Evolutionary conservation across 53 echinoderm and acorn worm species (phyloP).

Genomic region (Mesocentrotus franciscanus): DNA sequence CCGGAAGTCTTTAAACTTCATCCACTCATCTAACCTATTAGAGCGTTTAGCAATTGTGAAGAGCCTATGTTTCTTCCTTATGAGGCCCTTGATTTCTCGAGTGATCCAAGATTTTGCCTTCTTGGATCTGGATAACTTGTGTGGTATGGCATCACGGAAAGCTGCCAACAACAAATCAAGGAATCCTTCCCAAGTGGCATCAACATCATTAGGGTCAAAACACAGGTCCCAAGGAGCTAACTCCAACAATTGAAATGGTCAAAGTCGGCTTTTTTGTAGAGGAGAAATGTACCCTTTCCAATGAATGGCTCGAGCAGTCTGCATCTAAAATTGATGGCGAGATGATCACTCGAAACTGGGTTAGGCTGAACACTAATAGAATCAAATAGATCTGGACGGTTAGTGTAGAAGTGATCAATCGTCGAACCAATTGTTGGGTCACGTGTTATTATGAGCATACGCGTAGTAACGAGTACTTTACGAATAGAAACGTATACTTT

Average conservation of each 20-base stretch:
- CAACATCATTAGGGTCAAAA: background rate
- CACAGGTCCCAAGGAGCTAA: background rate
- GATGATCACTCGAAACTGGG: background rate
- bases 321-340: background rate
- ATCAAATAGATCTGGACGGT: too few species aligned
- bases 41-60: background rate
- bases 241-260: background rate
- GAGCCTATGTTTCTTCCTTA: background rate
- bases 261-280: background rate
- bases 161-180: background rate
- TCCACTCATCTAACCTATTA: background rate
- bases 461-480: too few species aligned
- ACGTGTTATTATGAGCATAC: too few species aligned
- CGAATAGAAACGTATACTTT: too few species aligned
- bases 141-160: background rate
- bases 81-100: background rate
- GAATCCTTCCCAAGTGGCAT: background rate
- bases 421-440: too few species aligned
- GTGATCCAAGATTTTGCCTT: background rate
- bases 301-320: background rate
- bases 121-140: background rate
- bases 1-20: background rate
- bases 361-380: too few species aligned
- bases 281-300: background rate
- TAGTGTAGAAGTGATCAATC: too few species aligned